These are phyloP conservation scores for Palythoa caribaeorum DNA, from an alignment of 92 coral and sea anemone genomes.

Conservation along the genomic window DNA sequence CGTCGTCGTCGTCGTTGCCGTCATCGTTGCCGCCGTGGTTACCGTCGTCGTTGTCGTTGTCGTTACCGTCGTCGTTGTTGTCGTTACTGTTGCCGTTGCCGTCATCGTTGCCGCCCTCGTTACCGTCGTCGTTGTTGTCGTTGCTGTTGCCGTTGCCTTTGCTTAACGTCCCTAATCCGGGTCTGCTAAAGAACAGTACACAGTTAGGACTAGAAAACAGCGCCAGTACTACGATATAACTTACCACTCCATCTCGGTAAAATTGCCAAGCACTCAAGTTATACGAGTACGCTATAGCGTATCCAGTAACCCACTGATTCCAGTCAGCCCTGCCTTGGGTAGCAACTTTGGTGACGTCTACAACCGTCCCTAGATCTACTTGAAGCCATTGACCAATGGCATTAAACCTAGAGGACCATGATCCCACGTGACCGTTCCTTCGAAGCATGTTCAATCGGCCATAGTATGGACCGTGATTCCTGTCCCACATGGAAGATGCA, in stretches of 20 bases:
- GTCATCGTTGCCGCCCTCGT: too few species aligned
- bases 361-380: slow-evolving; percentile 22
- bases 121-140: too few species aligned
- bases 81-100: too few species aligned
- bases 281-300: slow-evolving; percentile 5
- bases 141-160: too few species aligned
- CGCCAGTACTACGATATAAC: neutral
- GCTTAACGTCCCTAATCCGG: too few species aligned
- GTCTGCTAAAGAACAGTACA: too few species aligned
- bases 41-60: too few species aligned
- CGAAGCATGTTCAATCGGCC: slow-evolving; percentile 31
- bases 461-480: slow-evolving; percentile 3
- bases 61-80: too few species aligned
- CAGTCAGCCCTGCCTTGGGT: slow-evolving; percentile 20
- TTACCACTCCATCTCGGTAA: slow-evolving; percentile 30
- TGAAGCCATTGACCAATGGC: slow-evolving; percentile 26
- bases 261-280: slow-evolving; percentile 30
- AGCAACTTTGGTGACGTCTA: slow-evolving; percentile 30
- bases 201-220: too few species aligned
- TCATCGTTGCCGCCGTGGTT: too few species aligned
- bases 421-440: slow-evolving; percentile 27
- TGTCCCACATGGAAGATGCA: slow-evolving; percentile 24
- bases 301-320: slow-evolving; percentile 31
- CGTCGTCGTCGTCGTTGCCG: too few species aligned
- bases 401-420: slow-evolving; percentile 31